Percentiles rank a stretch among this genome's conserved stretches.
Evolutionary conservation across 1,140 invertebrate species (phyloP).

Genomic region (Drosophila funebris): DNA sequence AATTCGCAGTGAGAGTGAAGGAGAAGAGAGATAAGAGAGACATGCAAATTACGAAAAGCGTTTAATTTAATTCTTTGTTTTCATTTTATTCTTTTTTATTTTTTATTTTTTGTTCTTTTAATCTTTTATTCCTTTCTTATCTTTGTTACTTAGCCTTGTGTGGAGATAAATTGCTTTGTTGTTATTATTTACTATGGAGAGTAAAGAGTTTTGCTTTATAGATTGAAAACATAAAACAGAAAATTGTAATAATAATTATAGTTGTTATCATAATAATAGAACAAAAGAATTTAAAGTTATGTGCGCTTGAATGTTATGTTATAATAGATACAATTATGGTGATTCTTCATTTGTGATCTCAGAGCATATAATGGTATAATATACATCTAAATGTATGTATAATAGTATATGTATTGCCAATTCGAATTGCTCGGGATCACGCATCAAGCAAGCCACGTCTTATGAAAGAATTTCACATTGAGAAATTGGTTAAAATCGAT

Average conservation of each 20-base stretch:
- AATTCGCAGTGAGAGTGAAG: conserved; percentile 38
- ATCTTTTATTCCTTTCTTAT: conserved; percentile 20
- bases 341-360: conserved; percentile 46
- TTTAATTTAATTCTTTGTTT: conserved; percentile 19
- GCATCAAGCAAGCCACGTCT: conserved; percentile 38
- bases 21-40: not conserved
- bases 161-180: conserved; percentile 73
- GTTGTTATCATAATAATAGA: conserved; percentile 21
- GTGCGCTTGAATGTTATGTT: conserved; percentile 51
- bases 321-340: conserved; percentile 24
- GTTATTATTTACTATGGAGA: conserved; percentile 65
- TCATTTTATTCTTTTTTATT: conserved; percentile 19
- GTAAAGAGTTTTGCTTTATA: conserved; percentile 70
- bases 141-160: conserved; percentile 75
- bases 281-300: conserved; percentile 38
- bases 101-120: no score
- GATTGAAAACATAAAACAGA: conserved; percentile 24
- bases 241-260: conserved; percentile 46
- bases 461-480: conserved; percentile 42
- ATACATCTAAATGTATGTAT: not conserved
- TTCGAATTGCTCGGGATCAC: conserved; percentile 34
- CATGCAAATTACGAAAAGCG: conserved; percentile 59
- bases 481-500: conserved; percentile 31
- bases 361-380: not conserved
- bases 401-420: not conserved